phyloP scores from a whole-genome alignment of 2,888 invertebrate genomes.

The Caenorhabditis afra region DNA sequence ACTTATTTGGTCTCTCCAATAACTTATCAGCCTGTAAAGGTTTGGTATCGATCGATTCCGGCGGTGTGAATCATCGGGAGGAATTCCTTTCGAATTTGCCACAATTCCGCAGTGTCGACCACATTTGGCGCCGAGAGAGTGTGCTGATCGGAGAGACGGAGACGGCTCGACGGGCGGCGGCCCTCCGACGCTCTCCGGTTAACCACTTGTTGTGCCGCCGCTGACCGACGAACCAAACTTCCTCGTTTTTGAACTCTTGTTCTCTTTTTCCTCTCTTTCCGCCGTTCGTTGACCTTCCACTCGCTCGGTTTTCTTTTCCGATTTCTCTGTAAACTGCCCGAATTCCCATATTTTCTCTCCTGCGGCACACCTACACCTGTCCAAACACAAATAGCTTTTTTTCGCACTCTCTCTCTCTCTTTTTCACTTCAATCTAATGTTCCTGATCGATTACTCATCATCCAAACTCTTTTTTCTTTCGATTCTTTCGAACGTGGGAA shows the following conservation, averaged over 20 bases:
- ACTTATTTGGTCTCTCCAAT: conserved; percentile 14
- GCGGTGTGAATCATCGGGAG: conserved; percentile 25
- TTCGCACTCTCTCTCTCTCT: too few relatives aligned
- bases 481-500: too few relatives aligned
- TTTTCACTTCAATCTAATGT: background rate
- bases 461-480: conserved; percentile 15
- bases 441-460: conserved; percentile 39
- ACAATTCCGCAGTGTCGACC: background rate
- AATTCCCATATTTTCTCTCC: conserved; percentile 4
- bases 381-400: conserved; percentile 31
- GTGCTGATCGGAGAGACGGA: conserved; percentile 25
- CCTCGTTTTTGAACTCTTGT: conserved; percentile 4
- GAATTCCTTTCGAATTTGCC: conserved; percentile 38
- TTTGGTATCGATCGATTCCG: conserved; percentile 13
- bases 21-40: conserved; percentile 34
- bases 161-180: conserved; percentile 38
- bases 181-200: conserved; percentile 9
- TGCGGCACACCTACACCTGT: conserved; percentile 50
- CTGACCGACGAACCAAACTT: conserved; percentile 15
- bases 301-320: background rate
- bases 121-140: conserved; percentile 31
- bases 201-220: conserved; percentile 33
- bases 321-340: too few relatives aligned
- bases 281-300: background rate
- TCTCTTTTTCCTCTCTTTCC: conserved; percentile 12